Percentiles rank a stretch among this genome's conserved stretches.
Conservation (phyloP, 2,888 invertebrate species). For the Rhamnusium bicolor region DNA sequence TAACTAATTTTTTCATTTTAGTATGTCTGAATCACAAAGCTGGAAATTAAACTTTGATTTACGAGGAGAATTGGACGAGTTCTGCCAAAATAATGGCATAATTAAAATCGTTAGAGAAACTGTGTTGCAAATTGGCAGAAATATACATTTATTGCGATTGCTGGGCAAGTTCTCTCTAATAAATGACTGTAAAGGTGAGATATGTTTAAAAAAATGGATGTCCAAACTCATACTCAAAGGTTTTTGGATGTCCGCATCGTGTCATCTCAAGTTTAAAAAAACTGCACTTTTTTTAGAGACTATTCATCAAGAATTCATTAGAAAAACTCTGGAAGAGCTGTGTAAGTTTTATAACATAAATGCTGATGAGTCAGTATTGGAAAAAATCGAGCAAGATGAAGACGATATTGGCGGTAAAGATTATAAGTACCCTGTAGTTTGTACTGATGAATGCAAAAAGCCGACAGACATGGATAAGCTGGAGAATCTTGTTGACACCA, state of each 20-base stretch:
- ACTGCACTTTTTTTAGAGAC: slow-evolving; percentile 60
- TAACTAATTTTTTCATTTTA: slow-evolving; percentile 12
- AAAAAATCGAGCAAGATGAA: slow-evolving; percentile 27
- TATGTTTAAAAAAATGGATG: background rate
- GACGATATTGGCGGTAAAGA: slow-evolving; percentile 24
- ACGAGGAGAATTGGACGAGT: slow-evolving; percentile 52
- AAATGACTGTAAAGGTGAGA: slow-evolving; percentile 54
- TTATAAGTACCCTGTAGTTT: slow-evolving; percentile 57
- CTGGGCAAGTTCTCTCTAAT: slow-evolving; percentile 63
- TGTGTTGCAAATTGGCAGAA: slow-evolving; percentile 66
- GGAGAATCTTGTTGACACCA: slow-evolving; percentile 64
- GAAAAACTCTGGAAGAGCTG: slow-evolving; percentile 60
- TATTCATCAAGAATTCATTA: slow-evolving; percentile 64
- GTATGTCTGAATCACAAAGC: slow-evolving; percentile 36
- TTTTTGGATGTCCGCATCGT: background rate
- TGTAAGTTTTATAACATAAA: slow-evolving; percentile 51
- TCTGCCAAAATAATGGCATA: slow-evolving; percentile 57
- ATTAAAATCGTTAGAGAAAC: slow-evolving; percentile 61
- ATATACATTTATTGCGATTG: slow-evolving; percentile 64
- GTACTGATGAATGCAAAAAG: slow-evolving; percentile 57
- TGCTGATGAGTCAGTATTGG: slow-evolving; percentile 15
- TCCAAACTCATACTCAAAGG: background rate
- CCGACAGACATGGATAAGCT: slow-evolving; percentile 64
- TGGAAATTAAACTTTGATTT: slow-evolving; percentile 51
- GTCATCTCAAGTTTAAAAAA: background rate